phyloP scores from a whole-genome alignment of 2,888 invertebrate genomes.

The Dynastes maya region DNA sequence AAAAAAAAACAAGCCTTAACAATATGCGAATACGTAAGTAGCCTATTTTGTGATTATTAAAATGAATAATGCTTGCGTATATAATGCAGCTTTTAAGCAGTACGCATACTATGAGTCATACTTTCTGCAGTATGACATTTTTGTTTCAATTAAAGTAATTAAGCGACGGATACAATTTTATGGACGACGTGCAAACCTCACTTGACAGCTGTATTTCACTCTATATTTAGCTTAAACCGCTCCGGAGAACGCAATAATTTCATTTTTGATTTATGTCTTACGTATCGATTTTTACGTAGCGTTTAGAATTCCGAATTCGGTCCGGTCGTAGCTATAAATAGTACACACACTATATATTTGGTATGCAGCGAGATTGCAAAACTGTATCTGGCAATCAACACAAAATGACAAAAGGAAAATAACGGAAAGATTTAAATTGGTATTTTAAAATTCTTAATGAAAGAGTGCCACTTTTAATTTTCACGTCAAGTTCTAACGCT shows the following conservation, averaged over 20 bases:
- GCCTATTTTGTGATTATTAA: no score
- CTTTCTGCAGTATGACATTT: constrained; percentile 14
- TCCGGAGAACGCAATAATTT: constrained; percentile 30
- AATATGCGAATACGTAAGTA: no score
- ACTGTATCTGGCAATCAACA: background rate
- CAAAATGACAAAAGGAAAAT: no score
- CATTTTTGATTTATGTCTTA: constrained; percentile 34
- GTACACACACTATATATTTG: background rate
- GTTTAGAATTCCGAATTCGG: background rate
- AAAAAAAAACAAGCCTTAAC: no score
- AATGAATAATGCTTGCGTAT: no score
- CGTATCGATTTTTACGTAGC: constrained; percentile 28
- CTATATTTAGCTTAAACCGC: constrained; percentile 30
- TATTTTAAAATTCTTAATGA: no score
- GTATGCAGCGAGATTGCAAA: background rate
- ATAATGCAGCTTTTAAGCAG: no score
- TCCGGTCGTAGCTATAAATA: background rate
- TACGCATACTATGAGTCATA: background rate
- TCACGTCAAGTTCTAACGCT: no score
- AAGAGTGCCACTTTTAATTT: no score
- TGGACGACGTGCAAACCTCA: constrained; percentile 4
- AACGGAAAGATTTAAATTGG: no score
- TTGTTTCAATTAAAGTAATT: constrained; percentile 39
- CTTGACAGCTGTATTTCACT: constrained; percentile 24
- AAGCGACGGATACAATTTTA: constrained; percentile 15